Percentiles rank a stretch among this genome's conserved stretches.
Conservation (phyloP, 2,888 invertebrate species). For the Phrixothrix hirtus region DNA sequence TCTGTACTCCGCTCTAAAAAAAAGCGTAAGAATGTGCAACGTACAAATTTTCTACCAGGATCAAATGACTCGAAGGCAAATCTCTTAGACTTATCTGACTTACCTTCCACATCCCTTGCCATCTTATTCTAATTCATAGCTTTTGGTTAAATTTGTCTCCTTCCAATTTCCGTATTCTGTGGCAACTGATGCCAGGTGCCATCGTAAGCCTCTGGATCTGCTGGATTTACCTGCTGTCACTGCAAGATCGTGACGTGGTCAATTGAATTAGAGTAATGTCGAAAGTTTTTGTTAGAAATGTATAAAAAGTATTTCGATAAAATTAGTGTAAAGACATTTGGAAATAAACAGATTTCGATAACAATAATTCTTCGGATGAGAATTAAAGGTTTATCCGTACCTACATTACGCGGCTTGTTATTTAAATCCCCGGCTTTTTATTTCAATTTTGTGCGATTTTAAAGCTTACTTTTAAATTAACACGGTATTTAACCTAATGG, state of each 20-base stretch:
- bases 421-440: conserved; percentile 54
- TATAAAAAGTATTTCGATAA: conserved; percentile 37
- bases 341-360: conserved; percentile 37
- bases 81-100: too few species aligned
- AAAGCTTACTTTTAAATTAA: conserved; percentile 54
- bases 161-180: conserved; percentile 41
- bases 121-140: conserved; percentile 40
- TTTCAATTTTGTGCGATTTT: conserved; percentile 54
- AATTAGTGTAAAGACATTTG: conserved; percentile 32
- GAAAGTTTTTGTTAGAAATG: conserved; percentile 35
- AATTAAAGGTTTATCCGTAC: conserved; percentile 44
- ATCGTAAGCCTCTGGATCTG: conserved; percentile 49
- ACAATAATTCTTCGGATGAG: conserved; percentile 39
- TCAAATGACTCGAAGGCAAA: too few species aligned
- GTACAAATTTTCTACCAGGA: too few species aligned
- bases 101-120: conserved; percentile 46
- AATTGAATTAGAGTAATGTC: conserved; percentile 47
- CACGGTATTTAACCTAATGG: conserved; percentile 53
- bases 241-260: conserved; percentile 47
- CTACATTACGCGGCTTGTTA: conserved; percentile 50
- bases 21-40: too few species aligned
- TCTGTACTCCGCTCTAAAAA: too few species aligned
- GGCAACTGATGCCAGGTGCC: conserved; percentile 51
- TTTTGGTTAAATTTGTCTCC: conserved; percentile 34
- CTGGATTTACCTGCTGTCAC: conserved; percentile 52